These are phyloP conservation scores for Natrix natrix DNA, from an alignment of 2,797 vertebrate species.

Conservation along the genomic window DNA sequence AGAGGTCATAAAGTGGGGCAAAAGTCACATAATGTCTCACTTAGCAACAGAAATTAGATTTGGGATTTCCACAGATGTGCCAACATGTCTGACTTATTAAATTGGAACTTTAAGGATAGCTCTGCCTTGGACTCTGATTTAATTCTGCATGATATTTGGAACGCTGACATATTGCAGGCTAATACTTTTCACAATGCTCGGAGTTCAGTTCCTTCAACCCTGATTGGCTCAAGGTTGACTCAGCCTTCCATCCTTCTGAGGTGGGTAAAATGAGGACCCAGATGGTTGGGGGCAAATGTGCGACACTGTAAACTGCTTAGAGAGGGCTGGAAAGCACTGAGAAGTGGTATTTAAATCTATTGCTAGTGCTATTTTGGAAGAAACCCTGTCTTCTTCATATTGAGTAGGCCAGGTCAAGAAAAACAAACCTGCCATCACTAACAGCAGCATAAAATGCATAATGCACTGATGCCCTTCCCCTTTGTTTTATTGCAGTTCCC, in stretches of 20 bases:
- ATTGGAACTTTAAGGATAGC: too few relatives aligned
- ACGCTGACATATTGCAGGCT: too few relatives aligned
- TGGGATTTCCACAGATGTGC: too few relatives aligned
- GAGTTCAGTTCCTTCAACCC: not conserved
- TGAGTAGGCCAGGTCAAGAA: not conserved
- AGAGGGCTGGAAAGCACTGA: not conserved
- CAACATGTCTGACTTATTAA: too few relatives aligned
- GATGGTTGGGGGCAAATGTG: not conserved
- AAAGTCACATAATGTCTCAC: too few relatives aligned
- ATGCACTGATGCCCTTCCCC: not conserved
- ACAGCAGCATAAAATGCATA: not conserved
- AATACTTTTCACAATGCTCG: too few relatives aligned
- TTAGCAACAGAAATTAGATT: too few relatives aligned
- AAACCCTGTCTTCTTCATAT: too few relatives aligned
- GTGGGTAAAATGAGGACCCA: not conserved
- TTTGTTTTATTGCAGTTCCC: constrained; percentile 78
- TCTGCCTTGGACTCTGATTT: too few relatives aligned
- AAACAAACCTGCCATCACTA: not conserved
- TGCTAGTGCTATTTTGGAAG: not conserved
- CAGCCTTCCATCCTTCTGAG: not conserved
- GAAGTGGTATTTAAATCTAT: not conserved
- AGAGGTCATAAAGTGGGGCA: too few relatives aligned
- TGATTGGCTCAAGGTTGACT: not conserved
- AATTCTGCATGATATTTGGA: too few relatives aligned
- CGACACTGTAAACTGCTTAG: not conserved